A percentile compares a stretch with the other conserved stretches of the same genome.
These are phyloP conservation scores for Drosophila teissieri DNA, from an alignment of 1,140 invertebrate genomes.

Conservation along the genomic window DNA sequence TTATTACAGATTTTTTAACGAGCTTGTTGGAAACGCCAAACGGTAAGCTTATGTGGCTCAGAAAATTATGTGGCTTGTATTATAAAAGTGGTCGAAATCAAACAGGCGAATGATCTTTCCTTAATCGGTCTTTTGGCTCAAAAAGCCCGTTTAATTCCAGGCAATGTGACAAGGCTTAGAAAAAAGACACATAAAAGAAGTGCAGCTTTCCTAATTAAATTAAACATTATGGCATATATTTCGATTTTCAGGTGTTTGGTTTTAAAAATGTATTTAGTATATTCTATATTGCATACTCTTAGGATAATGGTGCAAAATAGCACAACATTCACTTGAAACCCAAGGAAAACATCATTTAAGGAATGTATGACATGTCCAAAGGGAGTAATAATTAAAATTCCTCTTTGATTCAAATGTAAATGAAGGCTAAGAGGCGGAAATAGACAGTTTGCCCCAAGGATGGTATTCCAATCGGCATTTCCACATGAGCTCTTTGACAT, in stretches of 20 bases:
- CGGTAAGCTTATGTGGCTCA: background rate
- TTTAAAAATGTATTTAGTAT: background rate
- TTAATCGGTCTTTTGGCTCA: background rate
- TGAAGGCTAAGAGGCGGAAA: background rate
- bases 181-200: too few species aligned
- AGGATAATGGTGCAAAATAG: background rate
- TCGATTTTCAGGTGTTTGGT: too few species aligned
- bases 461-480: conserved; percentile 2
- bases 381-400: background rate
- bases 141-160: background rate
- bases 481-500: conserved; percentile 22
- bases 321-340: too few species aligned
- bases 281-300: background rate
- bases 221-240: too few species aligned
- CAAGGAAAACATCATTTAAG: background rate
- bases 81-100: background rate
- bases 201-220: too few species aligned
- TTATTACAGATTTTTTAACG: conserved; percentile 33
- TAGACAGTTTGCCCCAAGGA: conserved; percentile 1
- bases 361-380: background rate
- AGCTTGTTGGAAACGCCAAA: conserved; percentile 10
- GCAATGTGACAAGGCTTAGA: too few species aligned
- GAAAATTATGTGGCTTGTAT: conserved; percentile 26
- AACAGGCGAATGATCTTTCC: background rate
- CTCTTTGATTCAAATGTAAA: too few species aligned